Conservation (phyloP, 2,888 invertebrate genomes). For the Acrobasis suavella region DNA sequence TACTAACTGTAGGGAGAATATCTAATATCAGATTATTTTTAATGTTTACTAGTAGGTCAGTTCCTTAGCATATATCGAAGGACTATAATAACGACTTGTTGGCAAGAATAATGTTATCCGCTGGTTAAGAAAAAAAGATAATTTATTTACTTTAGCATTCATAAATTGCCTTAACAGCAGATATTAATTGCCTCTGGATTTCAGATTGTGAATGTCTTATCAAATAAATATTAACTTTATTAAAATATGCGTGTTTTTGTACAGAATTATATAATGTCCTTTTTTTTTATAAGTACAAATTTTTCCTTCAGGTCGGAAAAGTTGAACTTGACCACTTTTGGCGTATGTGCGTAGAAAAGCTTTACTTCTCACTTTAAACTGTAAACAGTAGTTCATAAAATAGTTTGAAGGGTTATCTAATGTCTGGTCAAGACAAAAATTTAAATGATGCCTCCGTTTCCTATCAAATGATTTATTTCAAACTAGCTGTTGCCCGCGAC, state of each 20-base stretch:
- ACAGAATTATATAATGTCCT: too few relatives aligned
- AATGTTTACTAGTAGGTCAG: constrained; percentile 48
- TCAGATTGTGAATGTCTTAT: constrained; percentile 78
- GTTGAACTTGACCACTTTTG: too few relatives aligned
- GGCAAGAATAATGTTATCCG: constrained; percentile 56
- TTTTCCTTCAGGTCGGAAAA: too few relatives aligned
- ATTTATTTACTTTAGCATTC: constrained; percentile 75
- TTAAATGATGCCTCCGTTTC: too few relatives aligned
- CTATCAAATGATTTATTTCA: too few relatives aligned
- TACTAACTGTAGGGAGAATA: constrained; percentile 56
- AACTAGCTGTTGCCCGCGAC: too few relatives aligned
- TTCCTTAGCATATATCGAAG: constrained; percentile 41
- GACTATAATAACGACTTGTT: constrained; percentile 59
- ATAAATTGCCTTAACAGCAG: constrained; percentile 74
- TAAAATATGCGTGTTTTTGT: constrained; percentile 38
- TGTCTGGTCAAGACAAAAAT: too few relatives aligned
- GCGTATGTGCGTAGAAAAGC: too few relatives aligned
- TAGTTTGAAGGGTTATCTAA: too few relatives aligned
- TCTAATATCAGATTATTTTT: constrained; percentile 53
- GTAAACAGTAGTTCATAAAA: too few relatives aligned
- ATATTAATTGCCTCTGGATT: constrained; percentile 70
- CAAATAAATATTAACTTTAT: constrained; percentile 76
- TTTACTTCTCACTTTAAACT: too few relatives aligned
- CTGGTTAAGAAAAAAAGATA: constrained; percentile 63
- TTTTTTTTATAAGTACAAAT: too few relatives aligned